Conservation (phyloP, 1,140 invertebrate genomes). For the Teleopsis dalmanni region DNA sequence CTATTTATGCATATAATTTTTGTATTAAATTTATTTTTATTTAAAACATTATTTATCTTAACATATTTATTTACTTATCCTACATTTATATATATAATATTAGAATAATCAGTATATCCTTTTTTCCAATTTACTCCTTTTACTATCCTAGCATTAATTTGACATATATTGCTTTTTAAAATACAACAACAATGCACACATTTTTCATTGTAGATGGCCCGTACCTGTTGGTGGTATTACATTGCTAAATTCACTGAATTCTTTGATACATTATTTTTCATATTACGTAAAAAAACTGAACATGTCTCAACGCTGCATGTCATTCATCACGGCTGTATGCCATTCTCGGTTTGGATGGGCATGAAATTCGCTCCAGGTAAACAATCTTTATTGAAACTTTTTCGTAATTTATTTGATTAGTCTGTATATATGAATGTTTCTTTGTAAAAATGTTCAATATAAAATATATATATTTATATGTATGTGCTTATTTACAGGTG, state of each 20-base stretch:
- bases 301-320: constrained; percentile 90
- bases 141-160: background rate
- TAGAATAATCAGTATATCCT: background rate
- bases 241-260: constrained; percentile 97
- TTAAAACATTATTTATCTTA: background rate
- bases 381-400: background rate
- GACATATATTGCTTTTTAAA: background rate
- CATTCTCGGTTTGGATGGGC: constrained; percentile 89
- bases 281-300: constrained; percentile 83
- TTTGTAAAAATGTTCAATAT: background rate
- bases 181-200: background rate
- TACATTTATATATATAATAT: no score
- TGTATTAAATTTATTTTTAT: constrained; percentile 1
- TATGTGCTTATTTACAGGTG: constrained; percentile 52
- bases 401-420: no score
- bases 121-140: background rate
- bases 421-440: background rate
- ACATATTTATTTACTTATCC: background rate
- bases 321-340: constrained; percentile 94
- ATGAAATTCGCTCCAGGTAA: constrained; percentile 87
- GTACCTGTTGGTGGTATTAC: constrained; percentile 95
- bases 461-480: constrained; percentile 8
- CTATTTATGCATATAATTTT: no score
- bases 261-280: constrained; percentile 91
- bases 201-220: constrained; percentile 65